Evolutionary conservation across 2,113 vertebrate genomes (phyloP).

Genomic region (Fulica atra): DNA sequence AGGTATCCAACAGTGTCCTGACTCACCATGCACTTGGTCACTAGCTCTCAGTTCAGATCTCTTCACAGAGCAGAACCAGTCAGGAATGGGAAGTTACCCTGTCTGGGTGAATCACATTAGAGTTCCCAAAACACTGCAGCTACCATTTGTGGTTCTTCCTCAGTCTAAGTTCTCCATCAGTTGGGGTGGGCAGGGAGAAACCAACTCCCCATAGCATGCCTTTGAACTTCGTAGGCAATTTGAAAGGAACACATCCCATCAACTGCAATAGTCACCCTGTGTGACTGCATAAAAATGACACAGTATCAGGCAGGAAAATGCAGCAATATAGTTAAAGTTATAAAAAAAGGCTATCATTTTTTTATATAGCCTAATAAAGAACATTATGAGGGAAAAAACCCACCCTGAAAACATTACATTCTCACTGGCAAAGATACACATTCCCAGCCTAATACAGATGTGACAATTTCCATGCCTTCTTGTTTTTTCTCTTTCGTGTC

Average conservation of each 20-base stretch:
- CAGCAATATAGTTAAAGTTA: neutral
- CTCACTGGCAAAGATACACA: neutral
- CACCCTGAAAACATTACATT: neutral
- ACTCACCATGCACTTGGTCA: neutral
- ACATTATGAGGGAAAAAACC: neutral
- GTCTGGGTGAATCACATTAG: neutral
- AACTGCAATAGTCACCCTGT: neutral
- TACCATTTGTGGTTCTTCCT: neutral
- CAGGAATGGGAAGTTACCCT: neutral
- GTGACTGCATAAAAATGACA: neutral
- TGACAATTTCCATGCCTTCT: neutral
- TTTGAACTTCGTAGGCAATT: neutral
- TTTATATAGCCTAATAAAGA: neutral
- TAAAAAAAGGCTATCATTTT: neutral
- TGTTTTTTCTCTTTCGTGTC: neutral
- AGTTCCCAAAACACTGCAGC: neutral
- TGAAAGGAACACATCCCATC: neutral
- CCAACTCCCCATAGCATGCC: neutral
- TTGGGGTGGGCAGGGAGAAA: neutral
- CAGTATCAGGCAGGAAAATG: neutral
- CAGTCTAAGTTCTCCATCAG: neutral
- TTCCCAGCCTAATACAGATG: neutral
- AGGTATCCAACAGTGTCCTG: neutral
- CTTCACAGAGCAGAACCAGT: neutral
- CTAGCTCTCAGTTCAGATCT: neutral